Percentiles rank a stretch among this genome's conserved stretches.
Evolutionary conservation across 30 jellyfish, hydroid and myxozoan genomes (phyloP).

Genomic region (Turritopsis dohrnii): DNA sequence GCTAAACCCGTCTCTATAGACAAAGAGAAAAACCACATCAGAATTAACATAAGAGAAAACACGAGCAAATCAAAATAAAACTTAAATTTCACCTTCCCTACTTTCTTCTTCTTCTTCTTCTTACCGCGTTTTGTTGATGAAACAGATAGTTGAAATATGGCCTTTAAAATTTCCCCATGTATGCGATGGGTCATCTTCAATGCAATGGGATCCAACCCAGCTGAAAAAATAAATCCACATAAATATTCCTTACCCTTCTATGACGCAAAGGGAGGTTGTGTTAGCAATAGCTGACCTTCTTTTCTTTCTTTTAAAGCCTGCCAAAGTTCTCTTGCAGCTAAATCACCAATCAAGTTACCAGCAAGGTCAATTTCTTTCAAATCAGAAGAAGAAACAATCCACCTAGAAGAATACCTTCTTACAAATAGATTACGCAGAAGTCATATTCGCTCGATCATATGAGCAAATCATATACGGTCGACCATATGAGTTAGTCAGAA

Average conservation of each 20-base stretch:
- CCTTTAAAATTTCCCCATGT: constrained; percentile 47
- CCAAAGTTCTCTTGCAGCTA: constrained; percentile 65
- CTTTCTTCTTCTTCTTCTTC: constrained; percentile 40
- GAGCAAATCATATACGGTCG: too few species aligned
- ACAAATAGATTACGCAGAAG: too few species aligned
- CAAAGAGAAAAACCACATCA: not conserved
- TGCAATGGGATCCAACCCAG: constrained; percentile 39
- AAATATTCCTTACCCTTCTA: not conserved
- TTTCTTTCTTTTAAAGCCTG: constrained; percentile 50
- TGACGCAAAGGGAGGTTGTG: not conserved
- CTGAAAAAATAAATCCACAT: constrained; percentile 4
- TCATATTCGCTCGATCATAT: too few species aligned
- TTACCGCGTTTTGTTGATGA: constrained; percentile 34
- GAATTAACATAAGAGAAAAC: too few species aligned
- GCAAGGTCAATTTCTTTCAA: constrained; percentile 54
- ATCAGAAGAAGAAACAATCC: constrained; percentile 65
- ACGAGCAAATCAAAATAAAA: too few species aligned
- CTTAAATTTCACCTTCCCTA: too few species aligned
- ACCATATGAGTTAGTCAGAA: too few species aligned
- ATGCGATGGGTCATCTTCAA: constrained; percentile 74
- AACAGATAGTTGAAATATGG: constrained; percentile 48
- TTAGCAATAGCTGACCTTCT: constrained; percentile 36
- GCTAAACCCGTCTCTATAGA: not conserved
- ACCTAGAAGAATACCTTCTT: constrained; percentile 39
- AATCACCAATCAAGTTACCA: constrained; percentile 67